These are phyloP conservation scores for Malthinus flaveolus DNA, from an alignment of 2,888 invertebrate species.

Conservation along the genomic window DNA sequence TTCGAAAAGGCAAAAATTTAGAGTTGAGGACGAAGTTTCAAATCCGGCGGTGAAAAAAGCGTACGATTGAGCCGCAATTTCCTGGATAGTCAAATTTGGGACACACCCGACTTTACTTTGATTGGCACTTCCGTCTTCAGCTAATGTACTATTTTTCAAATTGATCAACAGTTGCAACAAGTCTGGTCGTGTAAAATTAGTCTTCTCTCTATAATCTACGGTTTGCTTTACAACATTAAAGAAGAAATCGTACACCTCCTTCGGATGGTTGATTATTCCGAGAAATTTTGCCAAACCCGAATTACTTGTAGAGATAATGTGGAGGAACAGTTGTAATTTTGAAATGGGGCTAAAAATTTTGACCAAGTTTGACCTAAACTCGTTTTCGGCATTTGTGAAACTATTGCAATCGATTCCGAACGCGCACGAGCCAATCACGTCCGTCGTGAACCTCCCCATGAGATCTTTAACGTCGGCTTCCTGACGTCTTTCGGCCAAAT, in stretches of 20 bases:
- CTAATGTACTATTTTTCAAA: slow-evolving; percentile 27
- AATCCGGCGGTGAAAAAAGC: slow-evolving; percentile 46
- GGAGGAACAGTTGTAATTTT: not conserved
- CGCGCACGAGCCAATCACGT: slow-evolving; percentile 62
- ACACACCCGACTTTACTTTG: not conserved
- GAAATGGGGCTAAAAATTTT: not conserved
- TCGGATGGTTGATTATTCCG: slow-evolving; percentile 29
- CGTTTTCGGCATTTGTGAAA: slow-evolving; percentile 57
- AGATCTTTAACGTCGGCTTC: slow-evolving; percentile 49
- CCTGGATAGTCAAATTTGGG: slow-evolving; percentile 2
- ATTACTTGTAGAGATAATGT: not conserved
- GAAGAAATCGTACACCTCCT: slow-evolving; percentile 38
- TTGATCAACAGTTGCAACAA: slow-evolving; percentile 50
- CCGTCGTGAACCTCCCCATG: slow-evolving; percentile 60
- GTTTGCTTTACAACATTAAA: slow-evolving; percentile 35
- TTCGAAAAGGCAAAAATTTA: slow-evolving; percentile 56
- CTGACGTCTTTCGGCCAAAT: slow-evolving; percentile 5
- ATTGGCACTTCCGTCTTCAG: not conserved
- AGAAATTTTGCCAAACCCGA: slow-evolving; percentile 20
- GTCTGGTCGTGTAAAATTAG: slow-evolving; percentile 40
- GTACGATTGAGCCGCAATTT: slow-evolving; percentile 37
- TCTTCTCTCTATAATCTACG: slow-evolving; percentile 36
- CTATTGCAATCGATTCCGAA: slow-evolving; percentile 64
- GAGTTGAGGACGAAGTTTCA: slow-evolving; percentile 48
- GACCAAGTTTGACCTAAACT: slow-evolving; percentile 47